Conservation (phyloP, 2,888 invertebrate species). For the Rhingia campestris region DNA sequence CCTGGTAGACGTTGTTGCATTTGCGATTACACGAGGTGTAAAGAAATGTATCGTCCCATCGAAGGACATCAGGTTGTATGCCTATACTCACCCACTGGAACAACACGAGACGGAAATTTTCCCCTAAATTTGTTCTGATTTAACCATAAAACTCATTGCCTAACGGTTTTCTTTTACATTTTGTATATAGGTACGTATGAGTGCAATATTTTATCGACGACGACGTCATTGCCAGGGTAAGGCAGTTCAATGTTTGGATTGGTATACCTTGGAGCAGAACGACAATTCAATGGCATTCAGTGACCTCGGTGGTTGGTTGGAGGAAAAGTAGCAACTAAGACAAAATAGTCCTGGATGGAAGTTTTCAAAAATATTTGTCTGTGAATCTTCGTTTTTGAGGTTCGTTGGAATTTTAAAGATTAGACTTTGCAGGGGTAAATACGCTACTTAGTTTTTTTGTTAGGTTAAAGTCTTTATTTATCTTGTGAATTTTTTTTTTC, state of each 20-base stretch:
- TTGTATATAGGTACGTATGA: conserved; percentile 8
- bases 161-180: conserved; percentile 40
- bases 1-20: conserved; percentile 32
- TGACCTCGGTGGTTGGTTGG: too few relatives aligned
- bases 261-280: conserved; percentile 37
- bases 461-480: too few relatives aligned
- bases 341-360: too few relatives aligned
- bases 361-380: too few relatives aligned
- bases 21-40: conserved; percentile 31
- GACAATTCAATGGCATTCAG: background rate
- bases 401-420: too few relatives aligned
- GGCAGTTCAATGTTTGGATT: conserved; percentile 24
- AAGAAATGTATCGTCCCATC: conserved; percentile 51
- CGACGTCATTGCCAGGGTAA: conserved; percentile 14
- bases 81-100: background rate
- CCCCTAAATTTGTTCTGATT: conserved; percentile 61
- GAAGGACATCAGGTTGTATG: conserved; percentile 2
- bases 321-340: too few relatives aligned
- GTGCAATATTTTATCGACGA: background rate
- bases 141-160: conserved; percentile 57
- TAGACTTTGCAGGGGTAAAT: too few relatives aligned
- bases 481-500: too few relatives aligned
- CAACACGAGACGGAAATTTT: conserved; percentile 31
- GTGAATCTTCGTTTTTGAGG: too few relatives aligned
- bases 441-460: too few relatives aligned